A percentile compares a stretch with the other conserved stretches of the same genome.
Evolutionary conservation across 2,113 vertebrate genomes (phyloP).

Genomic region (Penelope pileata): DNA sequence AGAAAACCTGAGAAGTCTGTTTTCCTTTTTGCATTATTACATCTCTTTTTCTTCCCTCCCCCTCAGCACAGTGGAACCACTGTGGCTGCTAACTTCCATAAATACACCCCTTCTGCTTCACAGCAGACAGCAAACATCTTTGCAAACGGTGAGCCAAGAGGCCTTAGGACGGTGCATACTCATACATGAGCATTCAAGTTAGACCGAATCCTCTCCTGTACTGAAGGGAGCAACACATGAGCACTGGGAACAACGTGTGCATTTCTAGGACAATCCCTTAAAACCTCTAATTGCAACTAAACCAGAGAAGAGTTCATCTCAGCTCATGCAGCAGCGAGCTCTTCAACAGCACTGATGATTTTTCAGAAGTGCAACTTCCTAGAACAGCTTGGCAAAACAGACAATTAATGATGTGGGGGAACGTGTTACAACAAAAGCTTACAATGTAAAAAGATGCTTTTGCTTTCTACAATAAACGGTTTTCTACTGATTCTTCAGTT

Average conservation of each 20-base stretch:
- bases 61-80: neutral
- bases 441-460: neutral
- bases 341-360: neutral
- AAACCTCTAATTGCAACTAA: neutral
- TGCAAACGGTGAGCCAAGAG: neutral
- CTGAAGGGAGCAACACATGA: fast-evolving
- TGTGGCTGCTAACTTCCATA: neutral
- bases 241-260: fast-evolving
- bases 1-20: neutral
- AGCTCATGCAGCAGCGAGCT: neutral
- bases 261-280: neutral
- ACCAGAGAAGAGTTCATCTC: neutral
- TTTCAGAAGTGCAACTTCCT: neutral
- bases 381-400: neutral
- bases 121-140: neutral
- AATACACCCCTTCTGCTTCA: neutral
- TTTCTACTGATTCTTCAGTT: neutral
- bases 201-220: neutral
- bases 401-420: neutral
- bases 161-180: neutral
- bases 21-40: neutral
- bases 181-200: neutral
- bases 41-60: neutral
- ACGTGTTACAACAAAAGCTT: neutral
- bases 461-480: neutral